Conservation (phyloP, 2,797 vertebrate genomes). For the Crenuchus spilurus region DNA sequence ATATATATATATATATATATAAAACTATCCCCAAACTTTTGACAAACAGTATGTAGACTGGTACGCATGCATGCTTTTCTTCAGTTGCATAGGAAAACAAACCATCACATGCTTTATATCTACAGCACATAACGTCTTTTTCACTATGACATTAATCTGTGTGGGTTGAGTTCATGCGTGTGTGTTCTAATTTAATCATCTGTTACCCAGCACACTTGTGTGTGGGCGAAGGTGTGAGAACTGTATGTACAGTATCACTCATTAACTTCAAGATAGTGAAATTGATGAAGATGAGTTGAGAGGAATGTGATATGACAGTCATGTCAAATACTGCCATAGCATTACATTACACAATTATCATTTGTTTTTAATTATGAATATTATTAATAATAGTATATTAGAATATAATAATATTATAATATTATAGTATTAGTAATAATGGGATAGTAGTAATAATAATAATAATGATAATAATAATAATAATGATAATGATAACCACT, state of each 20-base stretch:
- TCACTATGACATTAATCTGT: not conserved
- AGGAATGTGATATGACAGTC: not conserved
- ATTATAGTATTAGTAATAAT: too few species aligned
- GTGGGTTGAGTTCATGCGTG: not conserved
- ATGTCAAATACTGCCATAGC: not conserved
- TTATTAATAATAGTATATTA: too few species aligned
- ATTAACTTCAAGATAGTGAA: conserved; percentile 8
- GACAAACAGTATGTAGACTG: too few species aligned
- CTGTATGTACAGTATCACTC: conserved; percentile 16
- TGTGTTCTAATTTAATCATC: conserved; percentile 26
- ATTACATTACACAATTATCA: not conserved
- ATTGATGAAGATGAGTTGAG: conserved; percentile 9
- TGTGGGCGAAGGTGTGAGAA: conserved; percentile 32
- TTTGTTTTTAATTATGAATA: too few species aligned
- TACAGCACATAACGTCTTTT: not conserved
- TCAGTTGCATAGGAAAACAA: not conserved
- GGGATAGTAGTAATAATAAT: too few species aligned
- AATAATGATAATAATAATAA: too few species aligned
- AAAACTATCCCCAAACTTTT: too few species aligned
- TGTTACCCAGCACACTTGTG: conserved; percentile 1
- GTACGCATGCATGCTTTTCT: too few species aligned
- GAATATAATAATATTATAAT: too few species aligned
- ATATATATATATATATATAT: too few species aligned
- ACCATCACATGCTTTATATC: not conserved
- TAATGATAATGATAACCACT: too few species aligned